Percentiles rank a stretch among this genome's conserved stretches.
phyloP scores from a whole-genome alignment of 2,113 vertebrate genomes.

The Eurypyga helias region DNA sequence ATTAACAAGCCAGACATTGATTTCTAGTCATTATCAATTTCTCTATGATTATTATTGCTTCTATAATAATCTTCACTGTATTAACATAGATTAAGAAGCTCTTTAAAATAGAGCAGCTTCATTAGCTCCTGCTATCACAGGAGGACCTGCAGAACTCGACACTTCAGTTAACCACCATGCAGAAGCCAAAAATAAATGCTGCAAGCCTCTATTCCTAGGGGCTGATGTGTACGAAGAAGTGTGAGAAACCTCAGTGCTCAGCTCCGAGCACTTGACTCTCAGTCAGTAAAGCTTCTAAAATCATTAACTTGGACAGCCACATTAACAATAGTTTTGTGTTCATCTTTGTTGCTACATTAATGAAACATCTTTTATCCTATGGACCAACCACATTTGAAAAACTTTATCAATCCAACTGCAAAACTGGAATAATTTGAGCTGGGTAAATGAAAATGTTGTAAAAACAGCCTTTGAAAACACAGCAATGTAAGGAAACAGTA shows the following conservation, averaged over 20 bases:
- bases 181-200: constrained; percentile 48
- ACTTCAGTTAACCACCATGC: constrained; percentile 9
- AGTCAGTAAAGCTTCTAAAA: not conserved
- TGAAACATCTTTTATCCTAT: not conserved
- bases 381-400: not conserved
- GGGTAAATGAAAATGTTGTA: not conserved
- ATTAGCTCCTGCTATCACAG: constrained; percentile 61
- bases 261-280: not conserved
- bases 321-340: not conserved
- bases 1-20: constrained; percentile 77
- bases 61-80: constrained; percentile 73
- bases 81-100: constrained; percentile 75
- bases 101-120: constrained; percentile 71
- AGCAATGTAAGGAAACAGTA: not conserved
- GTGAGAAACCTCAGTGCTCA: not conserved
- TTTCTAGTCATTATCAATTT: constrained; percentile 79
- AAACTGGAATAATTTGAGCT: not conserved
- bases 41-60: constrained; percentile 76
- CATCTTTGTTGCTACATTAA: not conserved
- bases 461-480: not conserved
- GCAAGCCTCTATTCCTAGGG: not conserved
- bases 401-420: not conserved
- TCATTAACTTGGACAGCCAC: not conserved
- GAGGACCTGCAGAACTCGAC: constrained; percentile 34
- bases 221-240: not conserved